These are phyloP conservation scores for Caenorhabditis inopinata DNA, from an alignment of 1,140 invertebrate genomes.

Conservation along the genomic window DNA sequence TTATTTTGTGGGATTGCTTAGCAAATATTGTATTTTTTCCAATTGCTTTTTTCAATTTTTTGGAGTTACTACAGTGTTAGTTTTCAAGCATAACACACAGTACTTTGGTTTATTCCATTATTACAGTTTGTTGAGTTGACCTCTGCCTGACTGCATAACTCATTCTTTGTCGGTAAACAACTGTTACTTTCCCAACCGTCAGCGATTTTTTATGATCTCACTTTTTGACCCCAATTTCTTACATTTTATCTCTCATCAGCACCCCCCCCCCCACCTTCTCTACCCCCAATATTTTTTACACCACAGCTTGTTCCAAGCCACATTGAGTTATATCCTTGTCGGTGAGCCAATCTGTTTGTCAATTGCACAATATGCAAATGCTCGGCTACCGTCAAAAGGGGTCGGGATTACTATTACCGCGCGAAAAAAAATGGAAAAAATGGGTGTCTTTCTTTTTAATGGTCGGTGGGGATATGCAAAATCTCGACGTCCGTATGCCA, in stretches of 20 bases:
- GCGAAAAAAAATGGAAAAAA: neutral
- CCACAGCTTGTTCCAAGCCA: neutral
- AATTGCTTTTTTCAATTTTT: no score
- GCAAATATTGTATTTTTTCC: no score
- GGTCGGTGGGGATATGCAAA: neutral
- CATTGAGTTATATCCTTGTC: neutral
- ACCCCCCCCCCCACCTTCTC: no score
- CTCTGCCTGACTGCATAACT: neutral
- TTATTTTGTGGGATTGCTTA: no score
- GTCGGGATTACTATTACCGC: constrained; percentile 9
- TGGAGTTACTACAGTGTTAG: no score
- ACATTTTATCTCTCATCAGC: neutral
- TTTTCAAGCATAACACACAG: no score
- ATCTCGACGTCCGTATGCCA: neutral
- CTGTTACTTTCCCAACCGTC: neutral
- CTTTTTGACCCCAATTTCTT: constrained; percentile 18
- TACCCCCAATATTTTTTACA: neutral
- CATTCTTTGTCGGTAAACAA: constrained; percentile 34
- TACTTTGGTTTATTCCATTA: neutral
- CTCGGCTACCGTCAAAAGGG: neutral
- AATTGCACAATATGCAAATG: constrained; percentile 31
- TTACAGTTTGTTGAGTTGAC: neutral
- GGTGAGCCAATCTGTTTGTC: constrained; percentile 16
- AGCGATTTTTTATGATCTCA: constrained; percentile 25
- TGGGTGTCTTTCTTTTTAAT: neutral